Evolutionary conservation across 2,113 vertebrate genomes (phyloP).

Genomic region (Chlorodrepanis virens): DNA sequence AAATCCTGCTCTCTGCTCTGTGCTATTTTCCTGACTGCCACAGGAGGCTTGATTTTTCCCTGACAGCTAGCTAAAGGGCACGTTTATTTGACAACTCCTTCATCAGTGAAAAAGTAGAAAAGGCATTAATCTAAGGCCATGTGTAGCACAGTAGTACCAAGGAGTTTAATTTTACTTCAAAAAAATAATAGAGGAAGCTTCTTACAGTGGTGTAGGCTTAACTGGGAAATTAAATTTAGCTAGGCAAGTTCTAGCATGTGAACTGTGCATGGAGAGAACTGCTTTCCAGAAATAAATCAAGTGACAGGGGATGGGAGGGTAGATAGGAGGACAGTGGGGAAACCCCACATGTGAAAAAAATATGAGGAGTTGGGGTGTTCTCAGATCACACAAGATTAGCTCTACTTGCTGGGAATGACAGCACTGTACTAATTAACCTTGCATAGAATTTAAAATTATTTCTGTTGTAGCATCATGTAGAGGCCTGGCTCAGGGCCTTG

Average conservation of each 20-base stretch:
- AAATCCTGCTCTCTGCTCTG: conserved; percentile 39
- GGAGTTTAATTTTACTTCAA: neutral
- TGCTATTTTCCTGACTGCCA: conserved; percentile 47
- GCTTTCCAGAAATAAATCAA: neutral
- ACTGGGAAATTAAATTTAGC: neutral
- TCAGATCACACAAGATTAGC: neutral
- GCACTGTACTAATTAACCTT: neutral
- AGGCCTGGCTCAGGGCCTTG: neutral
- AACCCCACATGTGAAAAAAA: neutral
- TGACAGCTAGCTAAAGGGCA: conserved; percentile 60
- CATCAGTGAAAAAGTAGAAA: conserved; percentile 50
- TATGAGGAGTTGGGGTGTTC: neutral
- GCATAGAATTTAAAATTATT: neutral
- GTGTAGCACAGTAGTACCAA: neutral
- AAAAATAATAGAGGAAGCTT: neutral
- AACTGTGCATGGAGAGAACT: neutral
- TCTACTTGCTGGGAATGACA: neutral
- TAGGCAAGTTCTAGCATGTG: neutral
- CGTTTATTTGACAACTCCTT: conserved; percentile 60
- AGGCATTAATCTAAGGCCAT: conserved; percentile 38
- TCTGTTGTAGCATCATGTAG: neutral
- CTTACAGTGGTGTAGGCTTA: neutral
- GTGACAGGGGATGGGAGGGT: neutral
- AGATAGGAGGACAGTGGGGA: neutral
- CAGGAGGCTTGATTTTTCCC: conserved; percentile 47